Evolutionary conservation across 2,113 vertebrate species (phyloP).

Genomic region (Hystrix cristata): DNA sequence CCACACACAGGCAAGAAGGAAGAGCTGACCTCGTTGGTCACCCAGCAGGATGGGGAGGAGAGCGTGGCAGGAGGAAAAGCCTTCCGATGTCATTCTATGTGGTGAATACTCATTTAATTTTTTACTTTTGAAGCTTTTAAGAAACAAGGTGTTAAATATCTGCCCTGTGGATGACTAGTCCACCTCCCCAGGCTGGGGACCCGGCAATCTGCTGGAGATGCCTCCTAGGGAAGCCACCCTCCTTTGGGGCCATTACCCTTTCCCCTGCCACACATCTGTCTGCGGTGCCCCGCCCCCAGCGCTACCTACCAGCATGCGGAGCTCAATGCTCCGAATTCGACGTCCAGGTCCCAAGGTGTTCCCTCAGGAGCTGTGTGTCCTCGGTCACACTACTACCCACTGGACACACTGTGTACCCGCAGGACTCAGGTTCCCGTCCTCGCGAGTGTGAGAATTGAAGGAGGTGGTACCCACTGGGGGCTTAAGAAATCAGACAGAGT

Average conservation of each 20-base stretch:
- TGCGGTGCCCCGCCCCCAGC: background rate
- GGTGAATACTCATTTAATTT: background rate
- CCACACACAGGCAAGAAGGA: too few relatives aligned
- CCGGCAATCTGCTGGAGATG: background rate
- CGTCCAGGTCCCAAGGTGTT: background rate
- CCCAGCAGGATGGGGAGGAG: too few relatives aligned
- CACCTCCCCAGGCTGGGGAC: too few relatives aligned
- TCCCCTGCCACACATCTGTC: background rate
- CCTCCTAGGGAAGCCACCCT: background rate
- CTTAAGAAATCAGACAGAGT: background rate
- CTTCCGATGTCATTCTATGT: too few relatives aligned
- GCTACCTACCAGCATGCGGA: background rate
- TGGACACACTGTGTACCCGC: background rate
- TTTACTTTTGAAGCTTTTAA: background rate
- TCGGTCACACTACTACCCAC: background rate
- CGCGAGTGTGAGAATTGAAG: background rate
- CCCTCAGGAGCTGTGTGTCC: background rate
- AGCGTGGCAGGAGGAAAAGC: too few relatives aligned
- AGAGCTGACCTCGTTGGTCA: too few relatives aligned
- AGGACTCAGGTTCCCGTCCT: background rate
- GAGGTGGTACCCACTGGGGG: background rate
- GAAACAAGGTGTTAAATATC: background rate
- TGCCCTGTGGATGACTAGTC: background rate
- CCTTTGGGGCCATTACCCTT: background rate
- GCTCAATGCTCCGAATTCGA: slow-evolving; percentile 10